Conservation (phyloP, 2,113 vertebrate species). For the Phasianus colchicus region DNA sequence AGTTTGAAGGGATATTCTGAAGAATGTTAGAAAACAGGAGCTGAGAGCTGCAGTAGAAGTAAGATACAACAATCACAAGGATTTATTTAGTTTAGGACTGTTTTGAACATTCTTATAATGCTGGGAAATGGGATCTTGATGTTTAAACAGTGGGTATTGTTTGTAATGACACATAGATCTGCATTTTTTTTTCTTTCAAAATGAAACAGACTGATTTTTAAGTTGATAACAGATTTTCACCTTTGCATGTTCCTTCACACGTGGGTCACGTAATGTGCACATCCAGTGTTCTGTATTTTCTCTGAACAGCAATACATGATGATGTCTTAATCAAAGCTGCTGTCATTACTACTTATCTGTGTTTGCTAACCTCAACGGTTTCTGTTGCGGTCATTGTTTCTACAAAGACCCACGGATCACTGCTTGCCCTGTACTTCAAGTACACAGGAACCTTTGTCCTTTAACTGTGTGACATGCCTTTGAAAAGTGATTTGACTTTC, state of each 20-base stretch:
- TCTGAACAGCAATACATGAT: neutral
- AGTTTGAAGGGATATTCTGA: neutral
- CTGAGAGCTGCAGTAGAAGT: neutral
- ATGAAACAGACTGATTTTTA: neutral
- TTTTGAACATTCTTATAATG: neutral
- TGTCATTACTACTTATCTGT: slow-evolving; percentile 25
- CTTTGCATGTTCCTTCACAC: neutral
- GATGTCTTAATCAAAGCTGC: neutral
- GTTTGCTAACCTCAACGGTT: neutral
- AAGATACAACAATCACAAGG: neutral
- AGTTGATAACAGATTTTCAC: neutral
- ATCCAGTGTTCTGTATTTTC: neutral
- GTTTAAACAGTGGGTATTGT: neutral
- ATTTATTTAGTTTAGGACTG: neutral
- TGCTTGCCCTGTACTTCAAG: neutral
- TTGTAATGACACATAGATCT: neutral
- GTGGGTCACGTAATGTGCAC: neutral
- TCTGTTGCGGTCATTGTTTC: neutral
- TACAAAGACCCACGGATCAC: slow-evolving; percentile 25
- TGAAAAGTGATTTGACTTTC: slow-evolving; percentile 46
- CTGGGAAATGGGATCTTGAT: neutral
- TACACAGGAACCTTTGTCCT: slow-evolving; percentile 31
- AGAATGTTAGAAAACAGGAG: neutral
- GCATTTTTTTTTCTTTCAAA: neutral
- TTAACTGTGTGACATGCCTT: slow-evolving; percentile 31